phyloP scores from a whole-genome alignment of 2,797 vertebrate genomes.

The Tenualosa ilisha region DNA sequence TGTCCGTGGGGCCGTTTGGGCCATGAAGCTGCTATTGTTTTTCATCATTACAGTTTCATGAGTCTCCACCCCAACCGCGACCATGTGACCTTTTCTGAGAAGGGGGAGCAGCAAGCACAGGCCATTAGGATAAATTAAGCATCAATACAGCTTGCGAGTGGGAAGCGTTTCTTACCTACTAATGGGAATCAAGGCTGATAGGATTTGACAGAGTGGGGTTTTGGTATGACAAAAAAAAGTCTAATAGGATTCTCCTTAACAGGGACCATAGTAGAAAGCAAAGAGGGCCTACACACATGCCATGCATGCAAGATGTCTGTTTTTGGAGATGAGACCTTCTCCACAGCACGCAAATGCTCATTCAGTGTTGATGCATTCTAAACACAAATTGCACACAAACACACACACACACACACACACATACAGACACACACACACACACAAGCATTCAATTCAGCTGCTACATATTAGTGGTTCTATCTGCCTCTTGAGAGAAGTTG shows the following conservation, averaged over 20 bases:
- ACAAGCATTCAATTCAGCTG: not conserved
- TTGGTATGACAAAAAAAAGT: not conserved
- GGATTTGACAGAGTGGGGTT: constrained; percentile 8
- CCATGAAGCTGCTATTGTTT: constrained; percentile 36
- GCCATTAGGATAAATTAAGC: constrained; percentile 23
- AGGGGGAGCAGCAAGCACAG: not conserved
- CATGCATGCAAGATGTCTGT: not conserved
- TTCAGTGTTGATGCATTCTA: not conserved
- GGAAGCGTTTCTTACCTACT: not conserved
- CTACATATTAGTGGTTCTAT: not conserved
- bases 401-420: not conserved
- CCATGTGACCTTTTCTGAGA: constrained; percentile 6
- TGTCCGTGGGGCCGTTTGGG: constrained; percentile 26
- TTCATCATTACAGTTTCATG: constrained; percentile 24
- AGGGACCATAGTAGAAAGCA: not conserved
- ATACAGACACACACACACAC: not conserved
- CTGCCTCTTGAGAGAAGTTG: not conserved
- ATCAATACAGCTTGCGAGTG: not conserved
- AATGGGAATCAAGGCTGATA: not conserved
- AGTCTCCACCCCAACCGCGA: constrained; percentile 15
- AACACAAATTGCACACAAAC: not conserved
- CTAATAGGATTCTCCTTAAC: not conserved
- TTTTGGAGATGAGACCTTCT: not conserved
- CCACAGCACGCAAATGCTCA: not conserved
- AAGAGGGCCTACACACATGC: not conserved